A percentile compares a stretch with the other conserved stretches of the same genome.
phyloP scores from a whole-genome alignment of 2,888 invertebrate genomes.

The Chromoteleia sp. region DNA sequence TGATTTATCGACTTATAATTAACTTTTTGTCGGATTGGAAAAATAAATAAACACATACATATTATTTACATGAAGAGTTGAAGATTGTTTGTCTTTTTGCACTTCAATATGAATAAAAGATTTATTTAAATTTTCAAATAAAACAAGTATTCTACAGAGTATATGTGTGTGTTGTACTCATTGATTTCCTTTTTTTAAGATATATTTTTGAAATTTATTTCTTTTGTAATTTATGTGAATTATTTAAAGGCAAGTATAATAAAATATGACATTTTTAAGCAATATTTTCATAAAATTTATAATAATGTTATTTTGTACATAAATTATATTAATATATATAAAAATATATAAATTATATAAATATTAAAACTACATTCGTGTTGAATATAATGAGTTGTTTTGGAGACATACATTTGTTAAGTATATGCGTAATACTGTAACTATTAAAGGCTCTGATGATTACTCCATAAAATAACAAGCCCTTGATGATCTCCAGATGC shows the following conservation, averaged over 20 bases:
- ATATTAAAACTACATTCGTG: slow-evolving; percentile 30
- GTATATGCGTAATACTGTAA: slow-evolving; percentile 23
- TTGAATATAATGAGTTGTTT: slow-evolving; percentile 3
- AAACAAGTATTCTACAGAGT: slow-evolving; percentile 48
- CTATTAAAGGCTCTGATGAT: slow-evolving; percentile 78
- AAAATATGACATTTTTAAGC: background rate
- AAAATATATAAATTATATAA: slow-evolving; percentile 15
- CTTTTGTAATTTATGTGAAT: background rate
- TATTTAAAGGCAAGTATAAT: background rate
- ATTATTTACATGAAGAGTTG: slow-evolving; percentile 40
- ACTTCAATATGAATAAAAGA: slow-evolving; percentile 35
- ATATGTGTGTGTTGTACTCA: slow-evolving; percentile 3
- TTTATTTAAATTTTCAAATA: slow-evolving; percentile 50
- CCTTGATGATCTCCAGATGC: slow-evolving; percentile 94
- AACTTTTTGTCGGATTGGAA: slow-evolving; percentile 53
- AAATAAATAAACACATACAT: slow-evolving; percentile 41
- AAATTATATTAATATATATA: background rate
- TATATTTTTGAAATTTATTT: background rate
- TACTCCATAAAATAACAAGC: slow-evolving; percentile 90
- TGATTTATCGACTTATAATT: slow-evolving; percentile 32
- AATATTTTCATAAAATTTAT: background rate
- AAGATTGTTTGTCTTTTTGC: slow-evolving; percentile 35
- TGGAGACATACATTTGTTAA: slow-evolving; percentile 15
- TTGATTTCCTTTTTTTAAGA: background rate
- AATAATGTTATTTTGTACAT: background rate